phyloP scores from a whole-genome alignment of 1,140 invertebrate genomes.

The Papilio helenus region DNA sequence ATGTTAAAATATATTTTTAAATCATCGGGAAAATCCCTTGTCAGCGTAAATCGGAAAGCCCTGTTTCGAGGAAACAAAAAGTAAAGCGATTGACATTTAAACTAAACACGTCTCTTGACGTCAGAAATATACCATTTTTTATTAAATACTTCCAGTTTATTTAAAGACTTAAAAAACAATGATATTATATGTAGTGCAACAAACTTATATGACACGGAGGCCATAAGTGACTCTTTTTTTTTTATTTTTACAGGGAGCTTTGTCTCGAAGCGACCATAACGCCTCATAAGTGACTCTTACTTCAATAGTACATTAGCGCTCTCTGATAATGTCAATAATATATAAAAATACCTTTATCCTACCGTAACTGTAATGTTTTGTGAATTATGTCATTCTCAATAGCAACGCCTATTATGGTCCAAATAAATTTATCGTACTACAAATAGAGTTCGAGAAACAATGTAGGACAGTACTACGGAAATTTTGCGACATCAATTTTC shows the following conservation, averaged over 20 bases:
- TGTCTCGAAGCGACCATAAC: no score
- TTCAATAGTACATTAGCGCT: no score
- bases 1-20: background rate
- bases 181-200: background rate
- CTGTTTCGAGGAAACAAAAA: background rate
- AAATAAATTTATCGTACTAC: background rate
- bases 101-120: background rate
- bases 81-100: background rate
- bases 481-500: slow-evolving; percentile 26
- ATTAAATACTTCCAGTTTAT: no score
- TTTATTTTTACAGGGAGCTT: no score
- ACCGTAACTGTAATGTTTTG: no score
- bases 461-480: slow-evolving; percentile 18
- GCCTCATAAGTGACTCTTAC: no score
- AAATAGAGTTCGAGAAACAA: background rate
- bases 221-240: no score
- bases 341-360: no score
- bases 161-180: no score
- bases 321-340: no score
- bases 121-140: background rate
- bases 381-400: background rate
- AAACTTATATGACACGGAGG: background rate
- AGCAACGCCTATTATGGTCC: background rate
- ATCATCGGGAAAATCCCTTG: slow-evolving; percentile 7
- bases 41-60: background rate